phyloP scores from a whole-genome alignment of 2,888 invertebrate species.

The Conomelus anceps region DNA sequence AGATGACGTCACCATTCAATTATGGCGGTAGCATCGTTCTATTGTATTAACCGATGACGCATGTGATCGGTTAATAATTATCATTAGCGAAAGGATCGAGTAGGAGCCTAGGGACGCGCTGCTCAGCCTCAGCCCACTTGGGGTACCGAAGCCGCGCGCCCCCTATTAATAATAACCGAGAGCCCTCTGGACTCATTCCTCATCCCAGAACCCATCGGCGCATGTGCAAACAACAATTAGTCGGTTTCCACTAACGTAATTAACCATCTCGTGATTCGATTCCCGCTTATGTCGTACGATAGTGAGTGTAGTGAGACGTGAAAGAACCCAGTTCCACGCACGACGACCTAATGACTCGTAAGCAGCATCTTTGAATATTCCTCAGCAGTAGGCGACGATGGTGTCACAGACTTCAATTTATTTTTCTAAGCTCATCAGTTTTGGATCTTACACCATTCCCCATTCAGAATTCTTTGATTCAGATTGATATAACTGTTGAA shows the following conservation, averaged over 20 bases:
- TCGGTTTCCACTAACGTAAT: not conserved
- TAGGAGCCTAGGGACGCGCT: not conserved
- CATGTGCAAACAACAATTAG: not conserved
- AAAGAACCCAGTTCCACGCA: not conserved
- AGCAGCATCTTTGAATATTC: no score
- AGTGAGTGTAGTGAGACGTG: not conserved
- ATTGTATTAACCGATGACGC: not conserved
- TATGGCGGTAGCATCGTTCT: not conserved
- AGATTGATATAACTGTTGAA: no score
- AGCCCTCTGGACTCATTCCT: not conserved
- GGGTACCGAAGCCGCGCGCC: not conserved
- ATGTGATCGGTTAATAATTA: not conserved
- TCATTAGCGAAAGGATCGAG: not conserved
- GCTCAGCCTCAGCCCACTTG: not conserved
- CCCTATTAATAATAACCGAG: not conserved
- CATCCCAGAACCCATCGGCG: not conserved
- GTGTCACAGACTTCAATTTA: no score
- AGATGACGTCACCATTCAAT: not conserved
- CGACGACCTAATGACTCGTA: not conserved
- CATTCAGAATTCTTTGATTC: no score
- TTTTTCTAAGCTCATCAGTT: no score
- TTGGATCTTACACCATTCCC: no score
- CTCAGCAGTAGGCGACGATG: no score
- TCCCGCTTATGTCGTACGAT: not conserved
- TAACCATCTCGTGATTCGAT: not conserved